Conservation (phyloP, 2,113 vertebrate genomes). For the Gadus chalcogrammus region DNA sequence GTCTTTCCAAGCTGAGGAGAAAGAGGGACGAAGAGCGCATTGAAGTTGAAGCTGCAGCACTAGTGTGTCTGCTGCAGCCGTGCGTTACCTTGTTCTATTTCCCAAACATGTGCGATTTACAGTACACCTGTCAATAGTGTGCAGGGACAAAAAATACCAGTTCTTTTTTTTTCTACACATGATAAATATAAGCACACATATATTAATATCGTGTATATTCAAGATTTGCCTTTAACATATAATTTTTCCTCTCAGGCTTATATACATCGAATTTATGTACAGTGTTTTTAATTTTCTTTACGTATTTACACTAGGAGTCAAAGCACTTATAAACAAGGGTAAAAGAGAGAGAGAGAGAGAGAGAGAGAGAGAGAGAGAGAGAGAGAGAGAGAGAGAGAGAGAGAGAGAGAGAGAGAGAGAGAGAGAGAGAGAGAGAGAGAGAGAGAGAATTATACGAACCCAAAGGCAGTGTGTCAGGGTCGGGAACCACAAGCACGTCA, state of each 20-base stretch:
- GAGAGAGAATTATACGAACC: constrained; percentile 42
- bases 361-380: constrained; percentile 44
- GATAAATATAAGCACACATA: constrained; percentile 76
- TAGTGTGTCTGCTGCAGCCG: constrained; percentile 53
- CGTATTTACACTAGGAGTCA: constrained; percentile 53
- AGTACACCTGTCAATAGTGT: constrained; percentile 66
- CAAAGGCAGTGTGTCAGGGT: constrained; percentile 59
- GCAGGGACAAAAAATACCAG: constrained; percentile 69
- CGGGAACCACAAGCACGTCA: constrained; percentile 15
- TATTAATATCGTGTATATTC: constrained; percentile 73
- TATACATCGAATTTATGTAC: constrained; percentile 76
- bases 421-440: constrained; percentile 39
- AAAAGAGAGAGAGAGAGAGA: constrained; percentile 42
- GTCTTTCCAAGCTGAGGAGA: neutral
- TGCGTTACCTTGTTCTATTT: constrained; percentile 56
- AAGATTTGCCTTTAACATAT: constrained; percentile 74
- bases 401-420: constrained; percentile 44
- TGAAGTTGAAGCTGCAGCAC: constrained; percentile 5
- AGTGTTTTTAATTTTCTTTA: constrained; percentile 67
- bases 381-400: constrained; percentile 36
- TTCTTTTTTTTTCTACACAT: constrained; percentile 71
- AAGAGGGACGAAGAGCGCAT: neutral
- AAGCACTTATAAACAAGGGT: constrained; percentile 68
- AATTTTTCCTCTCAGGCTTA: constrained; percentile 67
- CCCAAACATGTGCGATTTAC: constrained; percentile 56